phyloP scores from a whole-genome alignment of 2,113 vertebrate genomes.

The Castor canadensis region DNA sequence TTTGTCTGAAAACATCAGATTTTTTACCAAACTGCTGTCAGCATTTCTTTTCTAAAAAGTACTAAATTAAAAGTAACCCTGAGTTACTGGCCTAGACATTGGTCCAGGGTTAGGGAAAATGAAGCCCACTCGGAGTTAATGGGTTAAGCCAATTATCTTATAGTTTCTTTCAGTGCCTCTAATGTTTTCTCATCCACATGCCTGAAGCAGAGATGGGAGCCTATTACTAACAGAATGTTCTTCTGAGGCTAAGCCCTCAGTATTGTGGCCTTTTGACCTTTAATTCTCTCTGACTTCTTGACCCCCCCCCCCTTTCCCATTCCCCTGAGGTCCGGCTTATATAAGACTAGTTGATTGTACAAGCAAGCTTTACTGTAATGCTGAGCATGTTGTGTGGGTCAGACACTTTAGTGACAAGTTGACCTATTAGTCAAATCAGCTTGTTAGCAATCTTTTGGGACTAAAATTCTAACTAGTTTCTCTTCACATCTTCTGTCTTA shows the following conservation, averaged over 20 bases:
- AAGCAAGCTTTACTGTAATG: background rate
- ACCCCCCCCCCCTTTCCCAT: background rate
- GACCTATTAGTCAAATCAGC: slow-evolving; percentile 10
- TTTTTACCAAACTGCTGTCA: slow-evolving; percentile 38
- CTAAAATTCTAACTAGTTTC: slow-evolving; percentile 21
- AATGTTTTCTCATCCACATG: slow-evolving; percentile 5
- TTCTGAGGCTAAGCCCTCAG: background rate
- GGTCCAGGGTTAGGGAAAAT: slow-evolving; percentile 16
- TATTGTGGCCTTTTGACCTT: slow-evolving; percentile 17
- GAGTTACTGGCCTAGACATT: slow-evolving; percentile 40
- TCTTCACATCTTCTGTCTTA: slow-evolving; percentile 19
- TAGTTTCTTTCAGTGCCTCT: background rate
- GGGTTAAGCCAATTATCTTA: background rate
- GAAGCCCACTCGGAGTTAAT: slow-evolving; percentile 40
- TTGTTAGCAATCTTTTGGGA: background rate
- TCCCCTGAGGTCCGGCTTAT: background rate
- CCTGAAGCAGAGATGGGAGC: background rate
- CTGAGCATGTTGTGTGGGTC: background rate
- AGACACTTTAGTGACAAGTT: slow-evolving; percentile 17
- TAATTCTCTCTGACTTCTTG: slow-evolving; percentile 24
- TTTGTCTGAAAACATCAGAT: background rate
- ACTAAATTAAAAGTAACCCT: slow-evolving; percentile 36
- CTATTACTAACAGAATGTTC: slow-evolving; percentile 21
- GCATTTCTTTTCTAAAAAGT: slow-evolving; percentile 48
- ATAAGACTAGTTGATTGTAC: background rate